Evolutionary conservation across 2,888 invertebrate genomes (phyloP).

Genomic region (Tachina lurida): DNA sequence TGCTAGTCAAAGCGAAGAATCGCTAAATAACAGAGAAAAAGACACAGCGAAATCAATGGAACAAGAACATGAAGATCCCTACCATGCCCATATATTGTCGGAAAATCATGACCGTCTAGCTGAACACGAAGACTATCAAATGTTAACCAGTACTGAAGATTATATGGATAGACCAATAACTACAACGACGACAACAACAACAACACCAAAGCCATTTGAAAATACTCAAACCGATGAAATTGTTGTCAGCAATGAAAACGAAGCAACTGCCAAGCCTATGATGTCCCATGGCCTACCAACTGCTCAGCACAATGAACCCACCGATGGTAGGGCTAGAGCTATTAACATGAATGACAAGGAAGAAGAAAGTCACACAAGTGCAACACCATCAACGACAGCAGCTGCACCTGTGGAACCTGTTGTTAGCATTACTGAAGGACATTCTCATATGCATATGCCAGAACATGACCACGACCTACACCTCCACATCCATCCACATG

Average conservation of each 20-base stretch:
- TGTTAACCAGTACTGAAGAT: conserved; percentile 78
- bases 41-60: conserved; percentile 51
- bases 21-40: conserved; percentile 64
- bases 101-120: conserved; percentile 81
- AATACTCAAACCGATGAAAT: conserved; percentile 72
- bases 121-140: conserved; percentile 81
- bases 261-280: conserved; percentile 76
- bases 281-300: conserved; percentile 15
- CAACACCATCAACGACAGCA: conserved; percentile 51
- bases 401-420: conserved; percentile 73
- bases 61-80: conserved; percentile 78
- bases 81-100: conserved; percentile 80
- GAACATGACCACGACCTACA: conserved; percentile 54
- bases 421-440: conserved; percentile 79
- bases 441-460: conserved; percentile 58
- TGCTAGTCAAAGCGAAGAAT: conserved; percentile 78
- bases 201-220: conserved; percentile 56
- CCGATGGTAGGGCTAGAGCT: conserved; percentile 78
- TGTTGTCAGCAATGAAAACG: conserved; percentile 76
- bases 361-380: conserved; percentile 45
- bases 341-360: conserved; percentile 76
- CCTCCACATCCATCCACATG: conserved; percentile 49
- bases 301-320: conserved; percentile 65
- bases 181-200: conserved; percentile 49
- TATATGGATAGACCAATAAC: conserved; percentile 66